phyloP scores from a whole-genome alignment of 2,113 vertebrate genomes.

The Pygoscelis antarcticus region DNA sequence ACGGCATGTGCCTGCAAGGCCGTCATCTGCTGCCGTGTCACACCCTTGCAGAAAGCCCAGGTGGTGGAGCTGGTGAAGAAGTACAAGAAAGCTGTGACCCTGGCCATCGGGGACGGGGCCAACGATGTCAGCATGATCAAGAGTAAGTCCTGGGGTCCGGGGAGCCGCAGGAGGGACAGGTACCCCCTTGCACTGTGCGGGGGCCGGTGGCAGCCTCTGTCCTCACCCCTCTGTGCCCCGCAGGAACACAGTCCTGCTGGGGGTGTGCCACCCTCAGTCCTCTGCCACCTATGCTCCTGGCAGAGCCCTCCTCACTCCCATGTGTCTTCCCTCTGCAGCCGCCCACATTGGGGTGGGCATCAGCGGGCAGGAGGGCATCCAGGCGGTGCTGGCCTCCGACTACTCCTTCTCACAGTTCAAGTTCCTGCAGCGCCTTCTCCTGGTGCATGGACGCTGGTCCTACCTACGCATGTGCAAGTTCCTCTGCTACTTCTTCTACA shows the following conservation, averaged over 20 bases:
- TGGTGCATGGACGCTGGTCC: conserved; percentile 96
- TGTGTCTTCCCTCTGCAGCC: conserved; percentile 63
- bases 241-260: not conserved
- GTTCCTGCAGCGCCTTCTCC: conserved; percentile 91
- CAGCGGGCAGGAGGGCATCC: conserved; percentile 95
- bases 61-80: conserved; percentile 96
- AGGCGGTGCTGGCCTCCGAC: conserved; percentile 91
- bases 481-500: conserved; percentile 98
- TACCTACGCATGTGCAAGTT: conserved; percentile 97
- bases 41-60: conserved; percentile 92
- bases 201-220: not conserved
- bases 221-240: not conserved
- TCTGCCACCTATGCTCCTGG: not conserved
- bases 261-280: not conserved
- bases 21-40: conserved; percentile 94
- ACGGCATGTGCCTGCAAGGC: conserved; percentile 89
- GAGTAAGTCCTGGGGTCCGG: conserved; percentile 76
- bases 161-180: not conserved
- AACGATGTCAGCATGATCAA: conserved; percentile 98
- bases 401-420: conserved; percentile 97
- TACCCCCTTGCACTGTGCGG: not conserved
- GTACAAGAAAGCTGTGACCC: conserved; percentile 90
- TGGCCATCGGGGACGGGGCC: conserved; percentile 92
- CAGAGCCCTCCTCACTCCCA: not conserved
- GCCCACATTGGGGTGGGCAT: conserved; percentile 95